Percentiles rank a stretch among this genome's conserved stretches.
phyloP scores from a whole-genome alignment of 2,797 vertebrate species.

The Acipenser ruthenus region DNA sequence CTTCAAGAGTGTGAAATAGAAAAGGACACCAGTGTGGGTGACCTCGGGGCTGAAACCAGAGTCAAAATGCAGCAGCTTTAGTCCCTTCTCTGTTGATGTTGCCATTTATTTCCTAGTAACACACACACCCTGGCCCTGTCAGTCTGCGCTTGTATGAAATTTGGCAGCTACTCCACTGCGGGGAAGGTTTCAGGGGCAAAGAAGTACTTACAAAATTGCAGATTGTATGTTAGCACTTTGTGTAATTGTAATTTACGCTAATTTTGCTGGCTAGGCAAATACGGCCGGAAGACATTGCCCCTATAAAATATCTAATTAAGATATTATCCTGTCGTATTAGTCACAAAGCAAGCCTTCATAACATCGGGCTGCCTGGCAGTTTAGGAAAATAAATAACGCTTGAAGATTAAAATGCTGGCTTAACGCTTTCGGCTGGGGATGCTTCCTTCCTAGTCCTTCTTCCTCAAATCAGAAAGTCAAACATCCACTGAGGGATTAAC shows the following conservation, averaged over 20 bases:
- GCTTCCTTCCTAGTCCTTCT: slow-evolving; percentile 21
- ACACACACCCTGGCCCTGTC: slow-evolving; percentile 25
- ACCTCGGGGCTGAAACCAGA: slow-evolving; percentile 1
- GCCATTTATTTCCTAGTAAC: slow-evolving; percentile 47
- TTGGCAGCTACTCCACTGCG: slow-evolving; percentile 33
- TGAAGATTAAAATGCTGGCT: slow-evolving; percentile 42
- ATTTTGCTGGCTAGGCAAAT: slow-evolving; percentile 39
- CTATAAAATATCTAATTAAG: slow-evolving; percentile 34
- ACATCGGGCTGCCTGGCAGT: slow-evolving; percentile 28
- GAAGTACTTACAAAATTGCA: neutral
- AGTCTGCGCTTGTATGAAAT: slow-evolving; percentile 14
- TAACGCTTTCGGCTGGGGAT: slow-evolving; percentile 28
- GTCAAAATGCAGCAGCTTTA: neutral
- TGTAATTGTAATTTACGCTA: slow-evolving; percentile 30
- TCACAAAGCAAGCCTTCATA: slow-evolving; percentile 30
- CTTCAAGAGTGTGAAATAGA: too few relatives aligned
- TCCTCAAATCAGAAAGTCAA: slow-evolving; percentile 14
- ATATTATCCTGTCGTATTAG: slow-evolving; percentile 41
- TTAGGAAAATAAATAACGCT: slow-evolving; percentile 43
- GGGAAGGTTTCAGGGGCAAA: neutral
- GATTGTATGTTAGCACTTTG: slow-evolving; percentile 19
- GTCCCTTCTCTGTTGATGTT: slow-evolving; percentile 37
- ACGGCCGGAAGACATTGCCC: slow-evolving; percentile 29
- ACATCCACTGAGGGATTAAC: too few relatives aligned
- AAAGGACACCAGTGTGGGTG: too few relatives aligned